Conservation (phyloP, 2,888 invertebrate genomes). For the Zaprionus obscuricornis region DNA sequence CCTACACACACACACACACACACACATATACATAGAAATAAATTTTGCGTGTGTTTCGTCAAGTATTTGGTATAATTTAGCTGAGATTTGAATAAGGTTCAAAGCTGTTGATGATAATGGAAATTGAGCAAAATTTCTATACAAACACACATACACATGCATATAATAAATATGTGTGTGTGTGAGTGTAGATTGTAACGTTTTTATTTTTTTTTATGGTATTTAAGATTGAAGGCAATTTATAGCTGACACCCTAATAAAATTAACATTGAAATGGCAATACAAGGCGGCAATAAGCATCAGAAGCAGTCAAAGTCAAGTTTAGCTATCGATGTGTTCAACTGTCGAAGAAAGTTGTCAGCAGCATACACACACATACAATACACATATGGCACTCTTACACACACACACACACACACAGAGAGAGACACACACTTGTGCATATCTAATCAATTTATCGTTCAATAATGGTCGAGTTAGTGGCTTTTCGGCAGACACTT, state of each 20-base stretch:
- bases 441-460: conserved; percentile 81
- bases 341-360: conserved; percentile 39
- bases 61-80: conserved; percentile 52
- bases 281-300: conserved; percentile 72
- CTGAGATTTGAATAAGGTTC: conserved; percentile 75
- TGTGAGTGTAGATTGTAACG: conserved; percentile 50
- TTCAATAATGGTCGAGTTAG: conserved; percentile 70
- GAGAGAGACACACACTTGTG: conserved; percentile 17
- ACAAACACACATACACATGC: conserved; percentile 6
- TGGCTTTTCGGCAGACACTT: conserved; percentile 58
- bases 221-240: conserved; percentile 81
- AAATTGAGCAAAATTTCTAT: conserved; percentile 52
- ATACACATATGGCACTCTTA: too few relatives aligned
- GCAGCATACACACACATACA: conserved; percentile 27
- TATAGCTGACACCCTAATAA: conserved; percentile 80
- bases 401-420: conserved; percentile 6
- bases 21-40: neutral
- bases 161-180: conserved; percentile 22
- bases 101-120: conserved; percentile 74
- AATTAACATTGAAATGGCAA: conserved; percentile 81
- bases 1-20: neutral
- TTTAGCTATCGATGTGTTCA: neutral
- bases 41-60: conserved; percentile 13
- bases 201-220: conserved; percentile 77
- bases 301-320: conserved; percentile 40